Conservation (phyloP, 2,113 vertebrate genomes). For the Maccullochella peelii region DNA sequence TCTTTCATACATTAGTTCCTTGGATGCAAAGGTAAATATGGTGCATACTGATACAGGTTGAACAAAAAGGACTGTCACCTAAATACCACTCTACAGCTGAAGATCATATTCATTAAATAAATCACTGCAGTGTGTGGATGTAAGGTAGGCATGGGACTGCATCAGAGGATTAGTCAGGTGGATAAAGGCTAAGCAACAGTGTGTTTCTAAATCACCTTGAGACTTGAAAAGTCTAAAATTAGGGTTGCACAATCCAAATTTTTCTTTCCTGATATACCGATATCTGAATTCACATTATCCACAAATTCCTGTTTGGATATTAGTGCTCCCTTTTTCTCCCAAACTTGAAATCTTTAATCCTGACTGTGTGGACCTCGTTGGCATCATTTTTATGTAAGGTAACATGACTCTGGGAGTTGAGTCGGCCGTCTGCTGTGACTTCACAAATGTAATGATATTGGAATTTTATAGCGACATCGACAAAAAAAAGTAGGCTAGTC, state of each 20-base stretch:
- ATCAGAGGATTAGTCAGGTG: slow-evolving; percentile 20
- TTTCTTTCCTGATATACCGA: background rate
- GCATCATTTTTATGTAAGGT: background rate
- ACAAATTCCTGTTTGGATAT: no score
- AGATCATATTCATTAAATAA: background rate
- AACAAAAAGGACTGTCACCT: background rate
- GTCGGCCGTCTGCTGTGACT: no score
- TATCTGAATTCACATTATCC: background rate
- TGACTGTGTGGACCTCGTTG: background rate
- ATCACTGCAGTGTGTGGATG: background rate
- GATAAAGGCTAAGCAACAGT: background rate
- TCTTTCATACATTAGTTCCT: background rate
- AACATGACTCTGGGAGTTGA: background rate
- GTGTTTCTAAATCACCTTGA: background rate
- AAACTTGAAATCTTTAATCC: no score
- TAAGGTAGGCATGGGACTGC: background rate
- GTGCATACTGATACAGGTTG: background rate
- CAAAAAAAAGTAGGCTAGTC: background rate
- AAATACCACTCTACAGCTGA: background rate
- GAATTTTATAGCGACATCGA: background rate
- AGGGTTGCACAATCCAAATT: background rate
- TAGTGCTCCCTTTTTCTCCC: no score
- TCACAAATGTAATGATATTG: background rate
- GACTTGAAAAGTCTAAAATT: background rate
- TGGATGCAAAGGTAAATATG: background rate